These are phyloP conservation scores for Cherax quadricarinatus DNA, from an alignment of 1,140 invertebrate genomes.

Conservation along the genomic window DNA sequence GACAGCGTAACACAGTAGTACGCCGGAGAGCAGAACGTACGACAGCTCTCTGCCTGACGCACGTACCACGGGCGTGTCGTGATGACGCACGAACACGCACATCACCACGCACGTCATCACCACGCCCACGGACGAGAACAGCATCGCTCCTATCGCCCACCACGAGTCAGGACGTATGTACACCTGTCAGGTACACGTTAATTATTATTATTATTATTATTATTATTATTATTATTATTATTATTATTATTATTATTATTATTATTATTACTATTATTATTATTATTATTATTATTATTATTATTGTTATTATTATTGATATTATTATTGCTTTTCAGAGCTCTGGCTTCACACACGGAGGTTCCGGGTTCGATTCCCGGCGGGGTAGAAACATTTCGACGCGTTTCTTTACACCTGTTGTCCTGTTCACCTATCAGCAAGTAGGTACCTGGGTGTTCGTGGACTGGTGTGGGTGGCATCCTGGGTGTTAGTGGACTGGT, in stretches of 20 bases:
- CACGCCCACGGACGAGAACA: constrained; percentile 78
- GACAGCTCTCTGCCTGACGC: constrained; percentile 93
- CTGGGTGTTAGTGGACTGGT: no score
- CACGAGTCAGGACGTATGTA: constrained; percentile 84
- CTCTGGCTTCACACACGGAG: no score
- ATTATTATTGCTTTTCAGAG: no score
- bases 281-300: no score
- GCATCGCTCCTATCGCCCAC: constrained; percentile 92
- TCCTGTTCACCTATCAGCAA: no score
- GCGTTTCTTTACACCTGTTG: no score
- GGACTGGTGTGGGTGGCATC: no score
- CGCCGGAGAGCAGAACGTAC: constrained; percentile 90
- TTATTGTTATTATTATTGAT: no score
- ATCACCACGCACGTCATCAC: constrained; percentile 77
- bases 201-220: background rate
- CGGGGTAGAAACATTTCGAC: no score
- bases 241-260: constrained; percentile 26
- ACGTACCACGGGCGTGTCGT: constrained; percentile 91
- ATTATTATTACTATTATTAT: background rate
- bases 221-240: constrained; percentile 9
- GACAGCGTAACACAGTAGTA: constrained; percentile 92
- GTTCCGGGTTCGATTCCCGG: no score
- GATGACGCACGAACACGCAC: constrained; percentile 84
- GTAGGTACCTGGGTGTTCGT: no score
- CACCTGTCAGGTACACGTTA: constrained; percentile 75